These are phyloP conservation scores for Tiliqua scincoides DNA, from an alignment of 2,113 vertebrate genomes.

Conservation along the genomic window DNA sequence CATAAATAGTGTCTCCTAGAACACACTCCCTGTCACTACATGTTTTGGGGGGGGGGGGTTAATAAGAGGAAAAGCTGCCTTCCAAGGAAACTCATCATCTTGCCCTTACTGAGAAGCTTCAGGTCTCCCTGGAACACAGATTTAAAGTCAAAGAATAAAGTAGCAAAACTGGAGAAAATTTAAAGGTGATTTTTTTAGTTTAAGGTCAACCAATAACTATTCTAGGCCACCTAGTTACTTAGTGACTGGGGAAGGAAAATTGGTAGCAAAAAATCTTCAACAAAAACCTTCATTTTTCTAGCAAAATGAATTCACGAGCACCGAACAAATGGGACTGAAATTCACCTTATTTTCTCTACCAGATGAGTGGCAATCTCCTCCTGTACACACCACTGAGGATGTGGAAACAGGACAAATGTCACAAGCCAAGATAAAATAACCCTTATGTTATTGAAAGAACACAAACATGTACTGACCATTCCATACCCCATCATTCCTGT, in stretches of 20 bases:
- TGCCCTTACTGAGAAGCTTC: neutral
- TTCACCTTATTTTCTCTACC: neutral
- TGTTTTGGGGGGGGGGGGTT: no score
- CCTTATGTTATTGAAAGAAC: neutral
- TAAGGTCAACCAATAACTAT: no score
- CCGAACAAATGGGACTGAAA: neutral
- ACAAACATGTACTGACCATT: slow-evolving; percentile 83
- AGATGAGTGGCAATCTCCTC: neutral
- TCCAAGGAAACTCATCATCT: neutral
- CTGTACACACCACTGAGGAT: no score
- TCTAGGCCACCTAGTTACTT: no score
- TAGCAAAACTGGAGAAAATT: neutral
- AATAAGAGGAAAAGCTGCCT: neutral
- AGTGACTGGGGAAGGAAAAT: no score
- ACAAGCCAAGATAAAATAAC: neutral
- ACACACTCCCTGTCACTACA: neutral
- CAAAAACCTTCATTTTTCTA: neutral
- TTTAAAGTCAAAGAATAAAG: neutral
- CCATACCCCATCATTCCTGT: slow-evolving; percentile 93
- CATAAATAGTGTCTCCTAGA: neutral
- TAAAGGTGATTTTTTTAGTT: no score
- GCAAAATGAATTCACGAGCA: neutral
- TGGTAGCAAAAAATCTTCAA: no score
- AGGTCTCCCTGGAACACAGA: neutral
- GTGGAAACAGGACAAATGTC: neutral